These are phyloP conservation scores for Spatula clypeata DNA, from an alignment of 2,797 vertebrate species.

Conservation along the genomic window DNA sequence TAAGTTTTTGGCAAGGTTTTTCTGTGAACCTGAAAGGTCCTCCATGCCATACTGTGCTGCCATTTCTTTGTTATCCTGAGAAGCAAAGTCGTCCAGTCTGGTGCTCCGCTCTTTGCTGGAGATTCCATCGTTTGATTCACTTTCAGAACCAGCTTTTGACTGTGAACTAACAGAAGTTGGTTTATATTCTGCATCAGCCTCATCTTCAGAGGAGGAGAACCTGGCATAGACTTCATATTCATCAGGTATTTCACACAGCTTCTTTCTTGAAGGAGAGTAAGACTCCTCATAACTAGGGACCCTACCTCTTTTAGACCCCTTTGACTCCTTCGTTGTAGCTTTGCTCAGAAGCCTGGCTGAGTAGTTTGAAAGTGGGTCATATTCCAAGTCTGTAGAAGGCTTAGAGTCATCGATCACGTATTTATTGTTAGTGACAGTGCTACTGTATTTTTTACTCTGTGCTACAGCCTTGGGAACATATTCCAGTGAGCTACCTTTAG, in stretches of 20 bases:
- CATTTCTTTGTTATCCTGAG: constrained; percentile 70
- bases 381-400: constrained; percentile 95
- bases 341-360: constrained; percentile 89
- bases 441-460: constrained; percentile 83
- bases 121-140: constrained; percentile 17
- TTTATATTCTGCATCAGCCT: constrained; percentile 84
- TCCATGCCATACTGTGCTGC: constrained; percentile 62
- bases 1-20: background rate
- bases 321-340: constrained; percentile 70
- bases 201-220: constrained; percentile 93
- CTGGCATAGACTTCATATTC: constrained; percentile 77
- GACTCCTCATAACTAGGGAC: constrained; percentile 76
- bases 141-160: constrained; percentile 51
- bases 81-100: background rate
- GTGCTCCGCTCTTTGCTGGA: constrained; percentile 64
- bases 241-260: constrained; percentile 68
- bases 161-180: constrained; percentile 78
- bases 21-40: constrained; percentile 64
- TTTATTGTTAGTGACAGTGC: constrained; percentile 85
- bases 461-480: constrained; percentile 91
- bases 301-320: constrained; percentile 76
- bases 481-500: constrained; percentile 87
- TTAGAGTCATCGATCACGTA: constrained; percentile 93
- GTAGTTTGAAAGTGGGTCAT: constrained; percentile 97
- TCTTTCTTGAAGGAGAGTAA: constrained; percentile 85